phyloP scores from a whole-genome alignment of 2,888 invertebrate species.

The Gymnocheta viridis region DNA sequence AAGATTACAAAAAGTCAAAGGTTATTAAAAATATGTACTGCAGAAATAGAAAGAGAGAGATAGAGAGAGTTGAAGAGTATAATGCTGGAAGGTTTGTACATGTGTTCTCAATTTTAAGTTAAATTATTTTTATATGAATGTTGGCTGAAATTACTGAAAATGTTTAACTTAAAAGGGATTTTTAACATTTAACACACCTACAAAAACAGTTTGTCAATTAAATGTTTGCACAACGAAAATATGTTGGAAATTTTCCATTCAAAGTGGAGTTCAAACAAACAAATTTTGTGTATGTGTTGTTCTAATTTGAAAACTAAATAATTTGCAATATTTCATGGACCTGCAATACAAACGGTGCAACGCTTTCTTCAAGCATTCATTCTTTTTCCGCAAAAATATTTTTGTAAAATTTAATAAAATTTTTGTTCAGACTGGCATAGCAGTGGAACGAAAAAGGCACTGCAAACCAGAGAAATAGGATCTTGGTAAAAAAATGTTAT shows the following conservation, averaged over 20 bases:
- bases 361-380: too few relatives aligned
- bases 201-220: background rate
- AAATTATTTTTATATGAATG: background rate
- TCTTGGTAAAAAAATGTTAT: too few relatives aligned
- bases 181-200: background rate
- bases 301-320: too few relatives aligned
- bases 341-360: too few relatives aligned
- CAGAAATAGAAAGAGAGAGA: background rate
- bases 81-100: background rate
- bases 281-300: too few relatives aligned
- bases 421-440: too few relatives aligned
- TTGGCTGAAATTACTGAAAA: background rate
- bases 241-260: background rate
- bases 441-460: too few relatives aligned
- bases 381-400: too few relatives aligned
- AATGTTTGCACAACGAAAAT: background rate
- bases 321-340: too few relatives aligned
- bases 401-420: too few relatives aligned
- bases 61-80: background rate
- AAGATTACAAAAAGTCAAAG: conserved; percentile 57
- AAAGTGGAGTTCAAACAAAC: too few relatives aligned
- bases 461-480: too few relatives aligned
- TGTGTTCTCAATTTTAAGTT: background rate
- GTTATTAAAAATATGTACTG: background rate
- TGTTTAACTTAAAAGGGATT: background rate